Conservation (phyloP, 2,113 vertebrate species). For the Pangasianodon hypophthalmus region DNA sequence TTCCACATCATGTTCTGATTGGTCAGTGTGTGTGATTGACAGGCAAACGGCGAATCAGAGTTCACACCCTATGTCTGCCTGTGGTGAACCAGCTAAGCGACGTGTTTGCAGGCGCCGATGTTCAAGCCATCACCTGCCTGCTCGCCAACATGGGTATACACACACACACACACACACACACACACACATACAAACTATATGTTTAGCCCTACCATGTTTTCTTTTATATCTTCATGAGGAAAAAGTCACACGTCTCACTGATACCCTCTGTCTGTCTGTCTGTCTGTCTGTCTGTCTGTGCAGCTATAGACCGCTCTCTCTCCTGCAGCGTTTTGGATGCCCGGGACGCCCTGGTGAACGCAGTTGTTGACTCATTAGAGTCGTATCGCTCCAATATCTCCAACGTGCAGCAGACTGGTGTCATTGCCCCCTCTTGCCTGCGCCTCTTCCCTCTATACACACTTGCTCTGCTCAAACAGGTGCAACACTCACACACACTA, state of each 20-base stretch:
- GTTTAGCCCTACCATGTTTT: not conserved
- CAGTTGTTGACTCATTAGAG: slow-evolving; percentile 85
- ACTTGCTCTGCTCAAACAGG: slow-evolving; percentile 94
- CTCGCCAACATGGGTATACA: slow-evolving; percentile 93
- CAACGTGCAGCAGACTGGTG: slow-evolving; percentile 81
- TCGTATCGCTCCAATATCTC: slow-evolving; percentile 85
- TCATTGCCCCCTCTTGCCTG: slow-evolving; percentile 83
- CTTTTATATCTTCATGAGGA: not conserved
- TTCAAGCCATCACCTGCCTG: slow-evolving; percentile 90
- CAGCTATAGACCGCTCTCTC: slow-evolving; percentile 92
- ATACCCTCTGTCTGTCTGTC: not conserved
- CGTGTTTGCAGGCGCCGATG: slow-evolving; percentile 90
- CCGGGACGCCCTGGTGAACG: slow-evolving; percentile 92
- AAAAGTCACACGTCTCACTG: not conserved
- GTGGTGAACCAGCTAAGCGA: slow-evolving; percentile 90
- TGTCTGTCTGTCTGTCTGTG: not conserved
- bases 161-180: slow-evolving; percentile 19
- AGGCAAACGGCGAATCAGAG: slow-evolving; percentile 94
- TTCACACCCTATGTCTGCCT: slow-evolving; percentile 93
- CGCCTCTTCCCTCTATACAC: slow-evolving; percentile 91
- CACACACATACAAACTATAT: not conserved
- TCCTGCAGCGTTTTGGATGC: slow-evolving; percentile 90
- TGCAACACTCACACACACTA: slow-evolving; percentile 55
- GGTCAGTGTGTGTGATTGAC: not conserved
- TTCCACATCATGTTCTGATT: not conserved